Percentiles rank a stretch among this genome's conserved stretches.
Evolutionary conservation across 2,113 vertebrate species (phyloP).

Genomic region (Odontophorus gujanensis): DNA sequence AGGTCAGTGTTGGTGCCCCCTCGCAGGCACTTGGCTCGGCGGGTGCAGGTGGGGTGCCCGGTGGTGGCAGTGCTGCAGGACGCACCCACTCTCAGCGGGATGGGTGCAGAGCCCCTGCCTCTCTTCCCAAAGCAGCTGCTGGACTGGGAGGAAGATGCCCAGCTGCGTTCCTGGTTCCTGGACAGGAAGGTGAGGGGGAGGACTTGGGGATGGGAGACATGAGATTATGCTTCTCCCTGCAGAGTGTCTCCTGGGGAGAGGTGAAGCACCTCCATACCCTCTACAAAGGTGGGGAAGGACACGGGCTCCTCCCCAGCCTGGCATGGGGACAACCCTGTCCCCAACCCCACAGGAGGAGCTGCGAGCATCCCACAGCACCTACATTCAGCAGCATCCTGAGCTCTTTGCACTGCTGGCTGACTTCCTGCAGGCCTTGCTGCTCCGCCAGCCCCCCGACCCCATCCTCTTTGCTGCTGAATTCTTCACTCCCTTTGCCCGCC

Average conservation of each 20-base stretch:
- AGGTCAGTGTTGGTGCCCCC: background rate
- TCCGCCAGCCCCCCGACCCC: constrained; percentile 86
- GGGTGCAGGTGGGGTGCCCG: constrained; percentile 85
- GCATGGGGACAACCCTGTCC: background rate
- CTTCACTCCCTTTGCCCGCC: constrained; percentile 80
- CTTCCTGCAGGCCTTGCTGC: constrained; percentile 89
- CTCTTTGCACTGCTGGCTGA: constrained; percentile 83
- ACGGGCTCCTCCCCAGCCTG: background rate
- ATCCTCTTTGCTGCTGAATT: constrained; percentile 85
- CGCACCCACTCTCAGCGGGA: constrained; percentile 25
- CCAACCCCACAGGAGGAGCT: constrained; percentile 82
- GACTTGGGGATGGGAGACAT: background rate
- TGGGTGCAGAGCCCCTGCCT: constrained; percentile 71
- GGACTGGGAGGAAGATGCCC: constrained; percentile 87
- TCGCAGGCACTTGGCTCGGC: constrained; percentile 83
- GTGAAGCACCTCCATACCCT: background rate
- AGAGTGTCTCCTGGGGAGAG: background rate
- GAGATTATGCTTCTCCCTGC: background rate
- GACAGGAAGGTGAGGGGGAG: constrained; percentile 85
- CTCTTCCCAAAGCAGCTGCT: constrained; percentile 81
- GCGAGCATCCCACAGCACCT: constrained; percentile 79
- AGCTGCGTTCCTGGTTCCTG: constrained; percentile 86
- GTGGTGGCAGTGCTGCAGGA: constrained; percentile 77
- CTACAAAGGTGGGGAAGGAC: background rate
- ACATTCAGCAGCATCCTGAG: constrained; percentile 87